These are phyloP conservation scores for Pygoscelis antarcticus DNA, from an alignment of 2,113 vertebrate species.

Conservation along the genomic window DNA sequence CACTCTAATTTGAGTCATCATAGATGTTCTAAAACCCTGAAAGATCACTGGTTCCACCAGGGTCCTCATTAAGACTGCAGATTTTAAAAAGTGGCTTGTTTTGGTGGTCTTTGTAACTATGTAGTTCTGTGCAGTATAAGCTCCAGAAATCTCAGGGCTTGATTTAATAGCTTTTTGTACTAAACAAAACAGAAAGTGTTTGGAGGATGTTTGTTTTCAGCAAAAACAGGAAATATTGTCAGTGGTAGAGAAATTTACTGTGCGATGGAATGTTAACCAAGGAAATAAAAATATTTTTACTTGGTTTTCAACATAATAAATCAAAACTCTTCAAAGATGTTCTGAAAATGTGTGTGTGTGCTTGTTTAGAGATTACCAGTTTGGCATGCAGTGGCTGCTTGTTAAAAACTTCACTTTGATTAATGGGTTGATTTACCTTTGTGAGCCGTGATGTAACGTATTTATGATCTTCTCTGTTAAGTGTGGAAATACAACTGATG, in stretches of 20 bases:
- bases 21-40: not conserved
- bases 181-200: not conserved
- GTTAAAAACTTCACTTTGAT: not conserved
- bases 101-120: not conserved
- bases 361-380: not conserved
- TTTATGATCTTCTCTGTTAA: not conserved
- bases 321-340: not conserved
- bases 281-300: not conserved
- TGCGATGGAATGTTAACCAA: fast-evolving
- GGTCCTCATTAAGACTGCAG: not conserved
- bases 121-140: not conserved
- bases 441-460: not conserved
- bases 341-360: not conserved
- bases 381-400: fast-evolving
- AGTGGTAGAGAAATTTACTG: not conserved
- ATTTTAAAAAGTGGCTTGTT: not conserved
- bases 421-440: not conserved
- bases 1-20: not conserved
- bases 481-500: not conserved
- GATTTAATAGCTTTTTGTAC: not conserved
- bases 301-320: not conserved
- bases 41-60: not conserved
- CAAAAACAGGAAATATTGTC: not conserved
- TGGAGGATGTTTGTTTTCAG: not conserved
- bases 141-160: not conserved